A percentile compares a stretch with the other conserved stretches of the same genome.
These are phyloP conservation scores for Heliconius nattereri DNA, from an alignment of 1,140 invertebrate genomes.

Conservation along the genomic window DNA sequence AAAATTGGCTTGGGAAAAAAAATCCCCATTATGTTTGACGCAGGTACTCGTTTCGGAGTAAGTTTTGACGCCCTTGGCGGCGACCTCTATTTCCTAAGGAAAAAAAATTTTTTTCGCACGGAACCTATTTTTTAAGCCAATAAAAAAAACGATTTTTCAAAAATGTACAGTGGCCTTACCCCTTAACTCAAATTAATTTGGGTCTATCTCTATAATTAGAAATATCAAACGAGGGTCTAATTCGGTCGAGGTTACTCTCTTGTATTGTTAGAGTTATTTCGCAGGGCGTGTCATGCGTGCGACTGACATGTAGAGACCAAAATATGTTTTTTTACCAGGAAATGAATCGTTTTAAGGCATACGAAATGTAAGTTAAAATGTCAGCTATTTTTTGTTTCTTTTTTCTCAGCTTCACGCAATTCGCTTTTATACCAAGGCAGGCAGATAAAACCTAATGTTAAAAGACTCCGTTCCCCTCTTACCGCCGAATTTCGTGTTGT, in stretches of 20 bases:
- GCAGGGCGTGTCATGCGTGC: slow-evolving; percentile 3
- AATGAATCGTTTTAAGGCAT: neutral
- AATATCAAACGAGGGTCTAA: neutral
- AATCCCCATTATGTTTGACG: no score
- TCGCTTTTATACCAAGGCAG: no score
- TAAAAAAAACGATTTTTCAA: no score
- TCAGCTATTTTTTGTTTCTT: neutral
- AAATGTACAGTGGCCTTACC: no score
- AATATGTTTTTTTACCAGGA: neutral
- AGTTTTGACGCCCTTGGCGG: no score
- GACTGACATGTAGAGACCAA: neutral
- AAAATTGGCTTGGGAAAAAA: no score
- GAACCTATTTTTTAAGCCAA: no score
- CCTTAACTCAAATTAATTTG: neutral
- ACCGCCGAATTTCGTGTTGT: neutral
- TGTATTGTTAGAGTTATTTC: neutral
- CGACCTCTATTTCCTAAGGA: no score
- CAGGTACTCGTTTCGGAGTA: no score
- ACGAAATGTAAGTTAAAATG: neutral
- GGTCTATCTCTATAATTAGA: neutral
- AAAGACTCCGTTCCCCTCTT: neutral
- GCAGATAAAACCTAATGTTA: neutral
- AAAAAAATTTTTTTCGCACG: no score
- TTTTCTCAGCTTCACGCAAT: neutral
- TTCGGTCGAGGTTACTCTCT: neutral